These are phyloP conservation scores for Dynastes maya DNA, from an alignment of 2,888 invertebrate genomes.

Conservation along the genomic window DNA sequence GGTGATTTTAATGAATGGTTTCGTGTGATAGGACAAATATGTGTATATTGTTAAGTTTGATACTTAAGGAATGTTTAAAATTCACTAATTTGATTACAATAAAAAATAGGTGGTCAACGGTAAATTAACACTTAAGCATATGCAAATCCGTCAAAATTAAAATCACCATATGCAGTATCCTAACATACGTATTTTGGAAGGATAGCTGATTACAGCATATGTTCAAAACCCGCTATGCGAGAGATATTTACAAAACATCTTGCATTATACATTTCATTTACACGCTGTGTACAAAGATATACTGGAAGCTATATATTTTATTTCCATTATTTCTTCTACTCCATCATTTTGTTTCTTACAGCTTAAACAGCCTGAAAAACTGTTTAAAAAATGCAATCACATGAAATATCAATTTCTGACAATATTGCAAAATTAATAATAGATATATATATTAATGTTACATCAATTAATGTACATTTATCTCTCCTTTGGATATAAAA, in stretches of 20 bases:
- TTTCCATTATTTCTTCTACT: not conserved
- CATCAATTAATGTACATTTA: slow-evolving; percentile 11
- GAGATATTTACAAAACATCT: not conserved
- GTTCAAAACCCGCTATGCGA: slow-evolving; percentile 9
- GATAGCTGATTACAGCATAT: not conserved
- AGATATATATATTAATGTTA: not conserved
- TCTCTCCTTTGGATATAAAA: slow-evolving; percentile 13
- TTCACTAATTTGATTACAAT: too few relatives aligned
- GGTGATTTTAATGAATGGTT: not conserved
- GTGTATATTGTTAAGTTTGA: too few relatives aligned
- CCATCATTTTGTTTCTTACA: not conserved
- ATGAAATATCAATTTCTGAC: too few relatives aligned
- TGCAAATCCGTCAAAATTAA: not conserved
- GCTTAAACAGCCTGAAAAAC: too few relatives aligned
- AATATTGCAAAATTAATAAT: not conserved
- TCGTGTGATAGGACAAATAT: not conserved
- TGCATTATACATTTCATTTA: slow-evolving; percentile 8
- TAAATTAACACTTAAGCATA: too few relatives aligned
- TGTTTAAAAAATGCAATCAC: too few relatives aligned
- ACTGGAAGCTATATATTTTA: slow-evolving; percentile 4
- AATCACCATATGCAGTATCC: not conserved
- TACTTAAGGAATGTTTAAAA: too few relatives aligned
- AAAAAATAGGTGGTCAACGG: too few relatives aligned
- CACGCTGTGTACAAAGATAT: slow-evolving; percentile 4
- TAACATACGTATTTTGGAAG: not conserved